A percentile compares a stretch with the other conserved stretches of the same genome.
Conservation (phyloP, 2,888 invertebrate genomes). For the Phymatocera aterrima region DNA sequence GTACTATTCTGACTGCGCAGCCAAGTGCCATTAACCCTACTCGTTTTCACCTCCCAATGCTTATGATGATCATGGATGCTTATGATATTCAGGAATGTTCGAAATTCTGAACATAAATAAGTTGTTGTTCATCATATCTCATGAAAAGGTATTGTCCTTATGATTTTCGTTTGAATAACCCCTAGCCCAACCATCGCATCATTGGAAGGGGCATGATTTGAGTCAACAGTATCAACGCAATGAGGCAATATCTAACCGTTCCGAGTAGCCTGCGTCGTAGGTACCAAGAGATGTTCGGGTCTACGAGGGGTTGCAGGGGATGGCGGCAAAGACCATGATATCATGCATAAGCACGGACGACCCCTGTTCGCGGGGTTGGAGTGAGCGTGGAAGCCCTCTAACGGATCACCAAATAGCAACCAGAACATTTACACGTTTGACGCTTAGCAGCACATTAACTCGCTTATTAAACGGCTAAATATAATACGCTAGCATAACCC, state of each 20-base stretch:
- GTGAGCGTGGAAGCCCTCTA: constrained; percentile 21
- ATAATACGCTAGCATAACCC: constrained; percentile 1
- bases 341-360: constrained; percentile 42
- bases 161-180: background rate
- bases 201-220: constrained; percentile 1
- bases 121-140: background rate
- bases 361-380: constrained; percentile 1
- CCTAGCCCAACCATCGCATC: background rate
- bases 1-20: background rate
- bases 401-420: constrained; percentile 41
- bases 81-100: background rate
- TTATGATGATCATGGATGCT: background rate
- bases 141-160: background rate
- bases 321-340: constrained; percentile 16
- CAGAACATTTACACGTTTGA: constrained; percentile 41
- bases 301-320: constrained; percentile 11
- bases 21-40: constrained; percentile 3
- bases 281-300: background rate
- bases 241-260: constrained; percentile 34
- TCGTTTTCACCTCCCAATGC: background rate
- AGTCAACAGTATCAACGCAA: constrained; percentile 31
- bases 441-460: constrained; percentile 37
- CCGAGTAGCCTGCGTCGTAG: constrained; percentile 19
- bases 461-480: constrained; percentile 30
- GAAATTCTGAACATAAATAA: background rate